Percentiles rank a stretch among this genome's conserved stretches.
Evolutionary conservation across 2,113 vertebrate species (phyloP).

Genomic region (Coptodon bakossiorum): DNA sequence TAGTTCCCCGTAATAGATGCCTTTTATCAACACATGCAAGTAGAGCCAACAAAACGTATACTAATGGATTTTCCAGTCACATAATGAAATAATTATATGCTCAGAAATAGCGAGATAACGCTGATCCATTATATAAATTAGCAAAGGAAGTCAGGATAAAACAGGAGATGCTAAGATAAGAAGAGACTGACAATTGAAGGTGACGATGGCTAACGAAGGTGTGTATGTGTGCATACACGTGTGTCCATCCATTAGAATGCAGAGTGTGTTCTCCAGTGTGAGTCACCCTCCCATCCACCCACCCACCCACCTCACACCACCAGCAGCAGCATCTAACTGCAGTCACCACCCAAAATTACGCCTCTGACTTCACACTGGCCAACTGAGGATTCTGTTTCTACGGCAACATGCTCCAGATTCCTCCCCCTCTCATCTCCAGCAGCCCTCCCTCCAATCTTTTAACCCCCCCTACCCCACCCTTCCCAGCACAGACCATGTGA

Average conservation of each 20-base stretch:
- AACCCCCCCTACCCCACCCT: neutral
- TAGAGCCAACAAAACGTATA: conserved; percentile 10
- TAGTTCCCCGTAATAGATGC: conserved; percentile 43
- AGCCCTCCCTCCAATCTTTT: neutral
- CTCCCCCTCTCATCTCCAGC: conserved; percentile 38
- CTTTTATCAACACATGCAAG: conserved; percentile 12
- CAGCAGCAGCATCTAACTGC: conserved; percentile 57
- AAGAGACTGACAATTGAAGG: neutral
- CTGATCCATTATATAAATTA: neutral
- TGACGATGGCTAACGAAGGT: neutral
- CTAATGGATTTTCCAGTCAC: conserved; percentile 29
- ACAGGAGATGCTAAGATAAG: neutral
- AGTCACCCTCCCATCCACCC: conserved; percentile 51
- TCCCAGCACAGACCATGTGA: conserved; percentile 67
- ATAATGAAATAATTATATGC: conserved; percentile 53
- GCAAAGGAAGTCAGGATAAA: neutral
- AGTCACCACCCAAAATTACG: conserved; percentile 69
- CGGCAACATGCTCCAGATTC: conserved; percentile 63
- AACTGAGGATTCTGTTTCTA: conserved; percentile 72
- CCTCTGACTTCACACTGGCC: conserved; percentile 71
- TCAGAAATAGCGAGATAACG: neutral
- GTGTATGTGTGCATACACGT: neutral
- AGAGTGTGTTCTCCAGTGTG: conserved; percentile 52
- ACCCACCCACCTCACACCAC: conserved; percentile 52
- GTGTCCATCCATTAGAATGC: conserved; percentile 65